Evolutionary conservation across 2,113 vertebrate genomes (phyloP), one percentile per base, ranked within the genome.

Genomic region (Loxodonta africana): DNA sequence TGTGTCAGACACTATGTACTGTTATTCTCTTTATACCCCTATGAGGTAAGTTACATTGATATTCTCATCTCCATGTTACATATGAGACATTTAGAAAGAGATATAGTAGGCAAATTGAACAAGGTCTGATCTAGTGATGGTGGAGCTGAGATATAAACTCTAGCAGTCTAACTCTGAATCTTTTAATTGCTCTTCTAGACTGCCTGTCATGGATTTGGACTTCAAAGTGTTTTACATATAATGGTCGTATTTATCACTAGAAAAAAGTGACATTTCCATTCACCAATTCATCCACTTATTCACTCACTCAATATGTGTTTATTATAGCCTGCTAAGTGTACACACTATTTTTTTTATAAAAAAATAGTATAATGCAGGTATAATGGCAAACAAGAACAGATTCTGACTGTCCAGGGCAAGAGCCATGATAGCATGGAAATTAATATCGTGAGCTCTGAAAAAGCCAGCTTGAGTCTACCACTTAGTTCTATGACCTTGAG

Each of bases 91-190:
- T 62, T 86, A 33, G 5, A 76, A 44, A 41, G 17, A 44, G 4
- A 12, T 37, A 51, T 28, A 1, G 53, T 9, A 57, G 21, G 14
- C 6, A 71, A 37, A 46, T 0, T 17, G 7, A 7, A 11, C 1
- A 33, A 81, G 44, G 41, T 71, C 53, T 37, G 3, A 51, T 48
- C 5, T 51, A 41, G 2, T 81, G 41, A 8, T n/a, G 18, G 18
- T 8, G 71, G 12, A 91, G 67, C 2, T 7, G 5, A 82, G 8
- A 1, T 6, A 48, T 1, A 28, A 46, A 28, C 8, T 6, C 10
- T 90, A 8, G 3, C 1, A 84, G 5, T 6, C 8, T 60, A 65
- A 11, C 8, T 91, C 25, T 84, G 20, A 94, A 37, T 30, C 5
- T 69, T 69, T 53, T 80, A 46, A 26, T 4, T 62, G 8, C 6